Conservation (phyloP, 2,888 invertebrate species). For the Eupithecia dodoneata region DNA sequence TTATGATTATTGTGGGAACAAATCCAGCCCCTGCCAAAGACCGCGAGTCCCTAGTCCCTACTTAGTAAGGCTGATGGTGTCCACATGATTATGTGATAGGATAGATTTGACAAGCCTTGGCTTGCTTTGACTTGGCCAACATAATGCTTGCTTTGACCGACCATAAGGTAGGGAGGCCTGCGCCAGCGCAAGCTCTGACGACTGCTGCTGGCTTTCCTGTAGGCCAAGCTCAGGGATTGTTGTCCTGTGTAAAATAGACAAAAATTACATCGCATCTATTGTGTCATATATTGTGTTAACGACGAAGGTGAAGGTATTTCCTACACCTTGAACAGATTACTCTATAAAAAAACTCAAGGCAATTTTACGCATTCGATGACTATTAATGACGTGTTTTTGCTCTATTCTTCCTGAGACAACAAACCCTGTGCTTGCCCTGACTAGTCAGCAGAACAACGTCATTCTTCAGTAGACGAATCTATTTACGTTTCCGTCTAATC, state of each 20-base stretch:
- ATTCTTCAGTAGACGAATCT: not conserved
- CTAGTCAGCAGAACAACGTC: not conserved
- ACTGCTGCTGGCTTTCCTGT: not conserved
- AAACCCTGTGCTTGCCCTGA: not conserved
- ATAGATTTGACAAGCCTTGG: not conserved
- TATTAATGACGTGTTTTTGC: too few species aligned
- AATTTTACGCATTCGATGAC: too few species aligned
- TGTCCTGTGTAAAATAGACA: not conserved
- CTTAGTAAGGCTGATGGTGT: too few species aligned
- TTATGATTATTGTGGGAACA: not conserved
- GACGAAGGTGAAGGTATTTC: too few species aligned
- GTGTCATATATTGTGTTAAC: too few species aligned
- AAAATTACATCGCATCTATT: not conserved
- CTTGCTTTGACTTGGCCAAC: not conserved
- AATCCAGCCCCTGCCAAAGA: not conserved
- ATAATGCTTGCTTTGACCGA: not conserved
- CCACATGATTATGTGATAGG: not conserved
- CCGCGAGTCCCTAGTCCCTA: not conserved
- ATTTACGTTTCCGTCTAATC: not conserved
- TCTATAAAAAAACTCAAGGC: too few species aligned
- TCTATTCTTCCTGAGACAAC: too few species aligned
- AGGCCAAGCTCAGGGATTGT: too few species aligned
- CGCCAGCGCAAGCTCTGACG: not conserved
- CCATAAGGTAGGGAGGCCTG: not conserved
- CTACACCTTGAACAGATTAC: too few species aligned